Conservation (phyloP, 2,113 vertebrate species). For the Crotophaga sulcirostris region DNA sequence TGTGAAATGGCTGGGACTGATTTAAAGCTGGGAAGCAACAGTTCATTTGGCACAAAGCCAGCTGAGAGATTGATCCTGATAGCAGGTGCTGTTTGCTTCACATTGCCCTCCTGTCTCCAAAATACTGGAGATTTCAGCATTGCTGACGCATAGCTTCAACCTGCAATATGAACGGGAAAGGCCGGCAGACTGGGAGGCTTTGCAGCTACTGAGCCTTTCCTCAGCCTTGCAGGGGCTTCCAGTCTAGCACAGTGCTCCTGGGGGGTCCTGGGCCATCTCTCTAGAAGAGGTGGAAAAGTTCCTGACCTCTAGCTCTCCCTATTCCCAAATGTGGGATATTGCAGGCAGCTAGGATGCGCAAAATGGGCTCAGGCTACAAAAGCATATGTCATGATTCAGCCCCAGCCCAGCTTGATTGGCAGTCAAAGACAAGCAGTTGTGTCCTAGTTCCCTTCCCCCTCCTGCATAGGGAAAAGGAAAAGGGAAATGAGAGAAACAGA, state of each 20-base stretch:
- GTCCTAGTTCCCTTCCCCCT: too few relatives aligned
- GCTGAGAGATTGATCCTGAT: not conserved
- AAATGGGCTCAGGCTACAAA: not conserved
- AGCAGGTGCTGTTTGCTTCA: conserved; percentile 45
- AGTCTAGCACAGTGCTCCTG: not conserved
- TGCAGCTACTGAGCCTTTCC: not conserved
- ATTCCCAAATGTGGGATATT: fast-evolving
- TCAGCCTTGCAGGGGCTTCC: not conserved
- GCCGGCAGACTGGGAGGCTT: not conserved
- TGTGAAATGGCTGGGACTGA: not conserved
- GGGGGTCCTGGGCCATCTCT: not conserved
- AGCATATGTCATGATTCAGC: too few relatives aligned
- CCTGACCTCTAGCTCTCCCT: fast-evolving
- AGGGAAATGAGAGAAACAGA: too few relatives aligned
- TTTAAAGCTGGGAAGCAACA: not conserved
- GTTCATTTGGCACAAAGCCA: not conserved
- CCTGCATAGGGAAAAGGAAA: too few relatives aligned
- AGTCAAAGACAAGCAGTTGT: too few relatives aligned
- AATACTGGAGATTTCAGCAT: not conserved
- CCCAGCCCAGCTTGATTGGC: too few relatives aligned
- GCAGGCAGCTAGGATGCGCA: fast-evolving
- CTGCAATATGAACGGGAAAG: not conserved
- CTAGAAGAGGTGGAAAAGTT: not conserved
- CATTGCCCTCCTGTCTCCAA: not conserved
- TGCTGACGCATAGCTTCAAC: not conserved